Evolutionary conservation across 2,888 invertebrate genomes (phyloP).

Genomic region (Mycogona germanica): DNA sequence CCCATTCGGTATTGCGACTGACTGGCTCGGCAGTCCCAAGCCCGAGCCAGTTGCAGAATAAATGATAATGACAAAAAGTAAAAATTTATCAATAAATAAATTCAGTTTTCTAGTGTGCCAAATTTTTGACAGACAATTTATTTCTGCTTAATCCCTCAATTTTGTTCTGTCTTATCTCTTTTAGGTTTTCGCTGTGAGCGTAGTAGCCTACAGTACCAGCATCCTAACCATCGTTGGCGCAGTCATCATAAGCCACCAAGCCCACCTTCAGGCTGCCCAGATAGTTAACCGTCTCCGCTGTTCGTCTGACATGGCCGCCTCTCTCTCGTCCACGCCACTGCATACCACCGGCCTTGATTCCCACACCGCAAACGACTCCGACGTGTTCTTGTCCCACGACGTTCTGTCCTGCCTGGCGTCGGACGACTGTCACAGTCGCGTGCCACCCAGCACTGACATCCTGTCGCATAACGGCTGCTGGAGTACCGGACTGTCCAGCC

Average conservation of each 20-base stretch:
- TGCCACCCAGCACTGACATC: too few species aligned
- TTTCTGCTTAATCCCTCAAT: not conserved
- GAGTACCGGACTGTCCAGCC: too few species aligned
- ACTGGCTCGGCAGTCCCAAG: not conserved
- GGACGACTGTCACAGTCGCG: too few species aligned
- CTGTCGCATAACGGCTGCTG: too few species aligned
- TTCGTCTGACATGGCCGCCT: not conserved
- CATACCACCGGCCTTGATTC: too few species aligned
- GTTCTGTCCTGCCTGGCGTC: too few species aligned
- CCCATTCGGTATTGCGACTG: not conserved
- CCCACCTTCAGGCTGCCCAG: not conserved
- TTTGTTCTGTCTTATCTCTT: slow-evolving; percentile 19
- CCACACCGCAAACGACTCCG: too few species aligned
- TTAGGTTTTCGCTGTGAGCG: slow-evolving; percentile 44
- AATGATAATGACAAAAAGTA: not conserved
- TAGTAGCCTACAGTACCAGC: slow-evolving; percentile 48
- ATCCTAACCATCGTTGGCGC: slow-evolving; percentile 48
- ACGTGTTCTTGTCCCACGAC: too few species aligned
- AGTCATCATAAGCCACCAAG: slow-evolving; percentile 37
- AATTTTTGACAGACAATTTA: slow-evolving; percentile 1
- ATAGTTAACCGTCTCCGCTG: not conserved
- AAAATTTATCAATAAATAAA: too few species aligned
- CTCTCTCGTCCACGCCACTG: not conserved
- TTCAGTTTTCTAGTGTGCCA: not conserved
- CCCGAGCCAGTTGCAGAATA: not conserved